A percentile compares a stretch with the other conserved stretches of the same genome.
Conservation (phyloP, 2,113 vertebrate species). For the Onychorhynchus coronatus region DNA sequence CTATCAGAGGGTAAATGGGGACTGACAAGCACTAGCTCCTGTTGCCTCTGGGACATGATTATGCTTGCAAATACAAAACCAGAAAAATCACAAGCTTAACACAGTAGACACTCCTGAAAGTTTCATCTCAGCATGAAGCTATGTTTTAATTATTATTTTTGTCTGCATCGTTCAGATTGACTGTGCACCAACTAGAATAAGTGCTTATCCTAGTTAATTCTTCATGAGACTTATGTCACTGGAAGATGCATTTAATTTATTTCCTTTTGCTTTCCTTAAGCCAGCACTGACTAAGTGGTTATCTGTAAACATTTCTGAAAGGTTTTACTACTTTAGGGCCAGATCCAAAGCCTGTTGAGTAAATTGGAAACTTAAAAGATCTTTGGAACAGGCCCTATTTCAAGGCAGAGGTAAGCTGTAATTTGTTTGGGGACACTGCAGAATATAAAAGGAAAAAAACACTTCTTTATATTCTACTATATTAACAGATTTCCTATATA, state of each 20-base stretch:
- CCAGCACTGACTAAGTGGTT: not conserved
- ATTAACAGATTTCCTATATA: not conserved
- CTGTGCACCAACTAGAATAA: slow-evolving; percentile 54
- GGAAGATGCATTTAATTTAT: slow-evolving; percentile 61
- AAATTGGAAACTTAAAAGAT: not conserved
- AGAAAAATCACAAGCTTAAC: slow-evolving; percentile 68
- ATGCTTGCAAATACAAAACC: slow-evolving; percentile 59
- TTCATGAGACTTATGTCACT: slow-evolving; percentile 65
- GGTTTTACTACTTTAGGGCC: not conserved
- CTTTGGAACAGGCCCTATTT: not conserved
- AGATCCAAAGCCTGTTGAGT: slow-evolving; percentile 1
- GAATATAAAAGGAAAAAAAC: not conserved
- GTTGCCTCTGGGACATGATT: slow-evolving; percentile 67
- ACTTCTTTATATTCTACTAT: not conserved
- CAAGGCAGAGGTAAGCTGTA: not conserved
- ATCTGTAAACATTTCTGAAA: slow-evolving; percentile 29
- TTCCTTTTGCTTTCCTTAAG: slow-evolving; percentile 41
- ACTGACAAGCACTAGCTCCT: slow-evolving; percentile 56
- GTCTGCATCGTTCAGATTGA: slow-evolving; percentile 58
- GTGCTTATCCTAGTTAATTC: slow-evolving; percentile 68
- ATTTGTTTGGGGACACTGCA: not conserved
- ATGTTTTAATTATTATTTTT: slow-evolving; percentile 74
- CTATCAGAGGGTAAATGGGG: slow-evolving; percentile 27
- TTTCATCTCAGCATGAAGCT: slow-evolving; percentile 71
- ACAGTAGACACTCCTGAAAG: slow-evolving; percentile 62